Base-by-base conservation (phyloP, 2,888 invertebrate species). In the Sialis lutaria region DNA sequence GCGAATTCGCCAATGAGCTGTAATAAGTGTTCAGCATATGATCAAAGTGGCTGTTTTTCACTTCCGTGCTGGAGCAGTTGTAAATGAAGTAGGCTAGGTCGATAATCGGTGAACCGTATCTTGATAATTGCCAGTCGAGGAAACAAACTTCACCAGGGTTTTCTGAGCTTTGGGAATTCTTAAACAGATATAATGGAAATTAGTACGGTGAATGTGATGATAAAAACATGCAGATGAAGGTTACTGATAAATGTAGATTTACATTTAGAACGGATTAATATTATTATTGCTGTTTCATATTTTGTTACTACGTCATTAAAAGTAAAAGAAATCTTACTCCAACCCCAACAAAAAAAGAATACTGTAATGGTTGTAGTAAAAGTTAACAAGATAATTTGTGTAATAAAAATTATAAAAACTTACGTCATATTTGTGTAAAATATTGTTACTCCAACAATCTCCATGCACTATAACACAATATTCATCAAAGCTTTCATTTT, bases 71-170 rank as follows among this genome's bases (percentile, higher is more conserved):
- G 8, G 56, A 55, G 33, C 58, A 58, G 4, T 57, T 57, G 48
- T 58, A 62, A 6, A 64, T 52, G 51, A 58, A 55, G 50, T 64
- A 63, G 5, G 58, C 51, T 37, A 65, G 44, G 48, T 65, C 65
- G 34, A 53, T 49, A 6, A 56, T 57, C 1, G 59, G 58, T 1
- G 57, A 54, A 5, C 53, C 54, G 40, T 53, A 48, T 6, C 54
- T 50, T 5, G 53, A 49, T 10, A 57, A 44, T 50, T 58, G 58
- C 53, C 57, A 58, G 44, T 58, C 58, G n/a, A 58, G 44, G 22
- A 58, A 49, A 44, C 55, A 55, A 6, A 58, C 40, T 8, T 54
- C 45, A 6, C 56, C 55, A 42, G 58, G 58, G 30, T 33, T 45
- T 6, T 48, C 46, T 31, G 54, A 22, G 4, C 4, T 22, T 22